Evolutionary conservation across 2,797 vertebrate genomes (phyloP).

Genomic region (Avahi laniger): DNA sequence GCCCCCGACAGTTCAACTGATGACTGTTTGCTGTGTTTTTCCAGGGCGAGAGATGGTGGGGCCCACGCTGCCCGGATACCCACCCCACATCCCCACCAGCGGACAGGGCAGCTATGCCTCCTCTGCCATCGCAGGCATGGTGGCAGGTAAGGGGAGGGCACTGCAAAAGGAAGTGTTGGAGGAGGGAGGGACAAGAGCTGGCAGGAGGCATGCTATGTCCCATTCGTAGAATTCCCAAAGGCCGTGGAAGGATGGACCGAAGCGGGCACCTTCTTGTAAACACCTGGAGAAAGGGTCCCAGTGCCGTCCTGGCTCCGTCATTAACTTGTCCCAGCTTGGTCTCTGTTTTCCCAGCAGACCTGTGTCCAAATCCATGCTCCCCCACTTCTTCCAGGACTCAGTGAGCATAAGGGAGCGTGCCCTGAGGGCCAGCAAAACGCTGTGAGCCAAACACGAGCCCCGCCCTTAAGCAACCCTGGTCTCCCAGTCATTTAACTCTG

Average conservation of each 20-base stretch:
- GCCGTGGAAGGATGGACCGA: neutral
- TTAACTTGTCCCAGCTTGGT: neutral
- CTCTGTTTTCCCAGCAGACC: neutral
- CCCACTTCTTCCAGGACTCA: neutral
- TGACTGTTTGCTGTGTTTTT: conserved; percentile 63
- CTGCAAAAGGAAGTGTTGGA: conserved; percentile 64
- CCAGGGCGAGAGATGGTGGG: conserved; percentile 93
- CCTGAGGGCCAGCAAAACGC: neutral
- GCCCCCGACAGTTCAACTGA: neutral
- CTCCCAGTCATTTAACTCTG: neutral
- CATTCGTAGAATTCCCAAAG: neutral
- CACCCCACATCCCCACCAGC: conserved; percentile 92
- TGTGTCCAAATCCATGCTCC: neutral
- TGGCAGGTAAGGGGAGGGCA: conserved; percentile 87
- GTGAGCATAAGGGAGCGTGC: neutral
- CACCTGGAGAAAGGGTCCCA: neutral
- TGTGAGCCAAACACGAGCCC: neutral
- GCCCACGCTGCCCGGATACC: conserved; percentile 94
- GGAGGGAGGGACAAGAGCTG: too few relatives aligned
- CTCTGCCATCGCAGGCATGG: conserved; percentile 94
- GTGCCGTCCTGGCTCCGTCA: neutral
- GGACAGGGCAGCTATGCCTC: conserved; percentile 92
- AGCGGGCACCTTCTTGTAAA: neutral
- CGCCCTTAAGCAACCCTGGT: neutral
- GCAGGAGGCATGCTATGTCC: too few relatives aligned